Percentiles rank a stretch among this genome's conserved stretches.
Conservation (phyloP, 2,113 vertebrate genomes). For the Peromyscus californicus region DNA sequence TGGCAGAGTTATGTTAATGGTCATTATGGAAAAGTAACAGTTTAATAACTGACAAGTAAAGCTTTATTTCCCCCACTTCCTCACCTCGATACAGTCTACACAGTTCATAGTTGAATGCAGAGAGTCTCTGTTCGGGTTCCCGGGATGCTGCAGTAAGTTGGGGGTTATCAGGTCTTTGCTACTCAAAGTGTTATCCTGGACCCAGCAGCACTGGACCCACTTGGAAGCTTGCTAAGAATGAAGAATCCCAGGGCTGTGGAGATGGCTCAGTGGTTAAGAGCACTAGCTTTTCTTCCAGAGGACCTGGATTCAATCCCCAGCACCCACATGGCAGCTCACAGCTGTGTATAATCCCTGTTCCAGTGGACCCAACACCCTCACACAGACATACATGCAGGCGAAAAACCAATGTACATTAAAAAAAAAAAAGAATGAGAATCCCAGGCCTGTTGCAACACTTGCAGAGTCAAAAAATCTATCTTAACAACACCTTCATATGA, state of each 20-base stretch:
- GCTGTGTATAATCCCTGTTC: not conserved
- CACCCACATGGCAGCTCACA: not conserved
- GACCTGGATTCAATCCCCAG: not conserved
- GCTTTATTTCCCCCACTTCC: not conserved
- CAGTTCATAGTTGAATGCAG: not conserved
- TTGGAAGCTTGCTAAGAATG: conserved; percentile 15
- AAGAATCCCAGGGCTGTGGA: not conserved
- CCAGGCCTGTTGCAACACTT: not conserved
- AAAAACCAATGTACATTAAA: not conserved
- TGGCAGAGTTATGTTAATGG: not conserved
- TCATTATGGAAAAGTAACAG: not conserved
- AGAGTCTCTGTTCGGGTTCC: not conserved
- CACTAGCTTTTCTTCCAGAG: not conserved
- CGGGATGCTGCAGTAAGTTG: too few species aligned
- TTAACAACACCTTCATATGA: not conserved
- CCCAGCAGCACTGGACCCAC: not conserved
- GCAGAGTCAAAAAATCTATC: not conserved
- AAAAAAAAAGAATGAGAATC: not conserved
- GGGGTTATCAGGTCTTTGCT: not conserved
- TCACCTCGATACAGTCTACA: not conserved
- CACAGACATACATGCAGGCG: not conserved
- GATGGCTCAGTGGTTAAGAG: not conserved
- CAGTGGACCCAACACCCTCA: not conserved
- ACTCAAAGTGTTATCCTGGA: not conserved
- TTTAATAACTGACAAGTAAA: not conserved